Evolutionary conservation across 2,888 invertebrate genomes (phyloP).

Genomic region (Drosophila gaucha): DNA sequence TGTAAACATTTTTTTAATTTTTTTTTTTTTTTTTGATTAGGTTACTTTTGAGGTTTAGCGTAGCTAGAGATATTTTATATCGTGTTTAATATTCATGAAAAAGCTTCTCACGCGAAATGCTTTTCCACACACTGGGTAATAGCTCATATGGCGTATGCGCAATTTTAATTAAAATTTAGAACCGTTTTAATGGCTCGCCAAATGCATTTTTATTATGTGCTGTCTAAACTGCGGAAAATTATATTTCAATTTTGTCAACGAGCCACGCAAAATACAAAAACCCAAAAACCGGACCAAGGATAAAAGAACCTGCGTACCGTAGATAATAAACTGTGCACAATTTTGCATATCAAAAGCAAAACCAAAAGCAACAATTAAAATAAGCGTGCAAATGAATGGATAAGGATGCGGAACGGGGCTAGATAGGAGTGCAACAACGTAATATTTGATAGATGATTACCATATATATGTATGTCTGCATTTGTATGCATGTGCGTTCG

Average conservation of each 20-base stretch:
- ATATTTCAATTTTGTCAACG: slow-evolving; percentile 64
- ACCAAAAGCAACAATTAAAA: slow-evolving; percentile 68
- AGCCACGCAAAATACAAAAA: slow-evolving; percentile 32
- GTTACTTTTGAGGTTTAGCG: too few species aligned
- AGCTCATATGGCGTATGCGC: slow-evolving; percentile 40
- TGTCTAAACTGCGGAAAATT: slow-evolving; percentile 55
- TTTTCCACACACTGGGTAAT: slow-evolving; percentile 15
- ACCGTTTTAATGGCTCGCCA: slow-evolving; percentile 17
- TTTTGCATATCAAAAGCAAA: slow-evolving; percentile 74
- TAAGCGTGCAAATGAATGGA: slow-evolving; percentile 47
- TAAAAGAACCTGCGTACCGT: slow-evolving; percentile 49
- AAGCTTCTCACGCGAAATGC: slow-evolving; percentile 17
- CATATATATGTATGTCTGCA: slow-evolving; percentile 13
- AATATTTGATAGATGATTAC: slow-evolving; percentile 66
- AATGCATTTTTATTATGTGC: slow-evolving; percentile 29
- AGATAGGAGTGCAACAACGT: slow-evolving; percentile 28
- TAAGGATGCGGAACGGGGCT: slow-evolving; percentile 24
- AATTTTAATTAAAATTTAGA: slow-evolving; percentile 58
- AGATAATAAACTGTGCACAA: slow-evolving; percentile 72
- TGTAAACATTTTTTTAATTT: not conserved
- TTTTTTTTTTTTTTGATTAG: not conserved
- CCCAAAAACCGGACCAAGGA: slow-evolving; percentile 42
- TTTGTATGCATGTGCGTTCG: slow-evolving; percentile 1
- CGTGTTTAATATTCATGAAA: slow-evolving; percentile 21
- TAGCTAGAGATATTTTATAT: not conserved